Conservation (phyloP, 1,140 invertebrate genomes). For the Pseudomyrmex concolor region DNA sequence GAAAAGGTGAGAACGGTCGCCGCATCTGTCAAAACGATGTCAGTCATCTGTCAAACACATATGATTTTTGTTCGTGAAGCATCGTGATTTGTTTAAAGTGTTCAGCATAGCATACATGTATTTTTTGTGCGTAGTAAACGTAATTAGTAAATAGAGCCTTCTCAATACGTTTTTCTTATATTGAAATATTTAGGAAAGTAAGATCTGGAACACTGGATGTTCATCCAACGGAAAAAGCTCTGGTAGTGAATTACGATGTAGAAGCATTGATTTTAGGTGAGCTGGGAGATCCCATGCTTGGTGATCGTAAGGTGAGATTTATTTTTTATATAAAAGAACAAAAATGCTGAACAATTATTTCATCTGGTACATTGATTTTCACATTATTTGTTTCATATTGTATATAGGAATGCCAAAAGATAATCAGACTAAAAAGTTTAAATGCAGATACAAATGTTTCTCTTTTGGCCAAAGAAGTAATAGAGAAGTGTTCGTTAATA, state of each 20-base stretch:
- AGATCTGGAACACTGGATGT: conserved; percentile 94
- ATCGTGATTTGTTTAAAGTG: background rate
- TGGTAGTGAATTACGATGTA: conserved; percentile 96
- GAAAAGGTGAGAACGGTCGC: conserved; percentile 75
- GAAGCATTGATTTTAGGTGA: conserved; percentile 94
- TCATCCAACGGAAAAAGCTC: conserved; percentile 94
- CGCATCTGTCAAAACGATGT: conserved; percentile 23
- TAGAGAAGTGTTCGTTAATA: conserved; percentile 95
- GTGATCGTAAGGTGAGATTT: conserved; percentile 90
- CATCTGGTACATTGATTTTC: too few species aligned
- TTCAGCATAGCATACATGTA: background rate
- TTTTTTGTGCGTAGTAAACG: background rate
- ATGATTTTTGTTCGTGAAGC: conserved; percentile 8
- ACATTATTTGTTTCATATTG: background rate
- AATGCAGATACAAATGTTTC: conserved; percentile 92
- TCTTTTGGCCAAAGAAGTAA: conserved; percentile 93
- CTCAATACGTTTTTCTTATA: background rate
- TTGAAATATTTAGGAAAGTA: conserved; percentile 87
- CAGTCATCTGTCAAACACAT: conserved; percentile 18
- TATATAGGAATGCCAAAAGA: conserved; percentile 88
- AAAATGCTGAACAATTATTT: background rate
- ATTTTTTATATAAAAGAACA: background rate
- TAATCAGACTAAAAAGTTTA: conserved; percentile 94
- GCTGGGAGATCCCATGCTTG: conserved; percentile 93
- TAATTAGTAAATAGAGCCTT: conserved; percentile 4